Evolutionary conservation across 1,140 invertebrate genomes (phyloP), one percentile per base, ranked within the genome.

Genomic region (Ectropis grisescens): DNA sequence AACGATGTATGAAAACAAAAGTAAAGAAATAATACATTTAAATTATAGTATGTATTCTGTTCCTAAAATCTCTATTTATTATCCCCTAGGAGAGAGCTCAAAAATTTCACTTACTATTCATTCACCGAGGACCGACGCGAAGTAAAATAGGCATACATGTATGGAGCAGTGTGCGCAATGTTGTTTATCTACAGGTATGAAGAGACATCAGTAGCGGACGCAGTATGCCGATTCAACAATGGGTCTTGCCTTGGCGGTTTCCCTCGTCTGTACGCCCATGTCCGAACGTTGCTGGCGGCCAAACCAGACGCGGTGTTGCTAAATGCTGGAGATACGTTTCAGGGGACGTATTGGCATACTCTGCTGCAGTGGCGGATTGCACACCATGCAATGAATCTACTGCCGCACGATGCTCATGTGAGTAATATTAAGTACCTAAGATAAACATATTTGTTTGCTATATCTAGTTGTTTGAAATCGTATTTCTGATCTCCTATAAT

Each of bases 301-400:
- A 72, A 84, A 30, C 84, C 83, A 1, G 76, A 89, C 46, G 75
- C 87, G 0, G 62, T 93, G 29, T 83, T 91, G 23, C 48, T 93
- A 9, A 91, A 92, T 50, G 91, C 87, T 1, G 92, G 91, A 0
- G 91, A 93, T 59, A 89, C 88, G 58, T 93, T 86, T 59, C 90
- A 92, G 58, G 92, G 91, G 0, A 92, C 91, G 0, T 76, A 91
- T 1, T 93, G 89, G 88, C 92, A 91, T 53, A 88, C 86, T 6
- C 45, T 89, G 1, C 85, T 87, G 39, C 86, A 87, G 53, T 91
- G 89, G 84, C 86, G 86, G 30, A 84, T 87, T 0, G 88, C 89
- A 0, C 84, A 88, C 2, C 59, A 87, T 25, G 91, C 93, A 55
- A 85, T 92, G 67, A 91, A 91, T 42, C 61, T 85, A 42, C 54